Evolutionary conservation across 92 coral and sea anemone genomes (phyloP), one percentile per base, ranked within the genome.

Genomic region (Isaurus tuberculatus): DNA sequence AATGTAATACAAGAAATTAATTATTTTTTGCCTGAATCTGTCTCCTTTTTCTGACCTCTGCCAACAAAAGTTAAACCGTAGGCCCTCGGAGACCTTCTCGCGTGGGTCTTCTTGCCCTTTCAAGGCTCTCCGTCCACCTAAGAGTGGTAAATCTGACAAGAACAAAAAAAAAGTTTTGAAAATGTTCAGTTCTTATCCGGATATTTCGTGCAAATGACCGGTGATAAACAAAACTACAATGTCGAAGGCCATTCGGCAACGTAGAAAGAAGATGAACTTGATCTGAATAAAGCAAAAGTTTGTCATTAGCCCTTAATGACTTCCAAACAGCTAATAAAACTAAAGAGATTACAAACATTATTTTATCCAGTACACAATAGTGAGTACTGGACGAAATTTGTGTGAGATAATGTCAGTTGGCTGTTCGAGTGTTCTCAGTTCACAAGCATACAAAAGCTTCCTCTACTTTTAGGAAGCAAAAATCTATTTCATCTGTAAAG

Each of bases 351-450:
- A 13, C 70, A 75, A 60, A 58, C 49, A 17, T 34, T 51, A 23
- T 23, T 77, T 60, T 23, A 77, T 69, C 14, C 69, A 29, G 4
- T 15, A 77, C 20, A 28, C 43, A 61, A 75, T 23, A 30, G 28
- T 13, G 30, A 31, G 34, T 14, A 26, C 69, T 43, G 43, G 20
- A 58, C 33, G 51, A 37, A 42, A 17, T 77, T 33, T 40, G 46
- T 75, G 81, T 60, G 81, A 75, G 33, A 75, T 75, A 55, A 48
- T 30, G 68, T 37, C 70, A 77, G 46, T 61, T 77, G 82, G 69
- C 44, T 5, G 69, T 57, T 74, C 16, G 25, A 23, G 68, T 55
- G 48, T 28, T 60, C 63, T 60, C 65, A 33, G 26, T 34, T 31
- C 82, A 77, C 20, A 77, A 53, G 58, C 31, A 22, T 23, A 34